These are phyloP conservation scores for Unio delphinus DNA, from an alignment of 2,888 invertebrate genomes.

Conservation along the genomic window DNA sequence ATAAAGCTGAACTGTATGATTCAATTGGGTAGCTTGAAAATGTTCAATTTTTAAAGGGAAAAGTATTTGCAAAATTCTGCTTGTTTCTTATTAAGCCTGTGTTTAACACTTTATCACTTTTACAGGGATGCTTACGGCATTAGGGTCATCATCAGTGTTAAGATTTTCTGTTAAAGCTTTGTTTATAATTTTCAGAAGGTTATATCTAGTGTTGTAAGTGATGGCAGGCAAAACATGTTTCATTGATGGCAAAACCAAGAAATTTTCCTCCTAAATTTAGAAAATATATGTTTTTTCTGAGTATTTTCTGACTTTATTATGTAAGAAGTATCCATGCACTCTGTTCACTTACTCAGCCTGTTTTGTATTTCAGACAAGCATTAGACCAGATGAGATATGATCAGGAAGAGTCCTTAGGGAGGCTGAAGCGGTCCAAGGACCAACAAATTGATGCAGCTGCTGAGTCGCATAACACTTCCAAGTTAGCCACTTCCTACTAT, in stretches of 20 bases:
- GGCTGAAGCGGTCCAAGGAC: constrained; percentile 60
- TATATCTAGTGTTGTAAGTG: no score
- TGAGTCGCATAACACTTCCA: constrained; percentile 61
- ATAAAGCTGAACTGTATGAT: no score
- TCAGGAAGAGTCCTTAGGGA: constrained; percentile 56
- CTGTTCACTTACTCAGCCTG: background rate
- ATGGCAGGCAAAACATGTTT: no score
- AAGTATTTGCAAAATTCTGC: no score
- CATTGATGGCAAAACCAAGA: background rate
- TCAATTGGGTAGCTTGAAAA: no score
- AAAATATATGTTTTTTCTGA: background rate
- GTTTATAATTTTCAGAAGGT: no score
- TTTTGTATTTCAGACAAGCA: constrained; percentile 40
- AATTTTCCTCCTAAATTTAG: background rate
- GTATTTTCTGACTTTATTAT: background rate
- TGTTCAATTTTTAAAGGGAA: no score
- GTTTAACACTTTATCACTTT: no score
- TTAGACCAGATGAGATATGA: constrained; percentile 57
- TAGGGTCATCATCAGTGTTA: no score
- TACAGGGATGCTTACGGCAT: no score
- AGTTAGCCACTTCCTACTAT: constrained; percentile 30
- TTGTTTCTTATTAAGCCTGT: no score
- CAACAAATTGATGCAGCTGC: constrained; percentile 65
- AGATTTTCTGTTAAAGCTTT: no score
- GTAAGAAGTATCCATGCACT: background rate